A percentile compares a stretch with the other conserved stretches of the same genome.
These are phyloP conservation scores for Rhegmatorhina hoffmannsi DNA, from an alignment of 2,113 vertebrate species.

Conservation along the genomic window DNA sequence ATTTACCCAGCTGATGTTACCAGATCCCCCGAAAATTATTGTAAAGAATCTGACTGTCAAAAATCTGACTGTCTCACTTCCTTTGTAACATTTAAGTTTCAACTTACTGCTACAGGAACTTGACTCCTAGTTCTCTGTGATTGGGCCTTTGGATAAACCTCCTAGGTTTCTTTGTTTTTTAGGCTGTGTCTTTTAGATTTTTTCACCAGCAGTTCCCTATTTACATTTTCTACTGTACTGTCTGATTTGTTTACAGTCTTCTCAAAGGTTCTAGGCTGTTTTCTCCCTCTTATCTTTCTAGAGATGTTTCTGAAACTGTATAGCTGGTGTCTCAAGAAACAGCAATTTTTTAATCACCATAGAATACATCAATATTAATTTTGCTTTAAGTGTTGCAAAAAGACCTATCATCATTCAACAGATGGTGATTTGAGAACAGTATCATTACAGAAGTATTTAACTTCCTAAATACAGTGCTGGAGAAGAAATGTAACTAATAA, in stretches of 20 bases:
- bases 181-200: not conserved
- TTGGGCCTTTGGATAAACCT: not conserved
- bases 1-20: not conserved
- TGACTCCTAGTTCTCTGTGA: not conserved
- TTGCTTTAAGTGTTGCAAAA: not conserved
- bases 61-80: not conserved
- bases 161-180: not conserved
- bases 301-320: not conserved
- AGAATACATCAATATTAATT: slow-evolving; percentile 18
- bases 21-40: not conserved
- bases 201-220: not conserved
- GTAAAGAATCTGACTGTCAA: not conserved
- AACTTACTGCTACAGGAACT: not conserved
- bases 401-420: slow-evolving; percentile 29
- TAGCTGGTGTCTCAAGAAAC: not conserved
- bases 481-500: slow-evolving; percentile 29
- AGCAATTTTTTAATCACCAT: slow-evolving; percentile 12
- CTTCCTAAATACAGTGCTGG: not conserved
- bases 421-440: not conserved
- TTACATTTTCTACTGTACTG: not conserved
- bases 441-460: slow-evolving; percentile 9
- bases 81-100: not conserved
- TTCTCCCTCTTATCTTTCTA: slow-evolving; percentile 5
- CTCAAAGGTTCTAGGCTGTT: not conserved
- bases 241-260: not conserved